Evolutionary conservation across 2,888 invertebrate species (phyloP), one percentile per base, ranked within the genome.

Genomic region (Eilema caniola): DNA sequence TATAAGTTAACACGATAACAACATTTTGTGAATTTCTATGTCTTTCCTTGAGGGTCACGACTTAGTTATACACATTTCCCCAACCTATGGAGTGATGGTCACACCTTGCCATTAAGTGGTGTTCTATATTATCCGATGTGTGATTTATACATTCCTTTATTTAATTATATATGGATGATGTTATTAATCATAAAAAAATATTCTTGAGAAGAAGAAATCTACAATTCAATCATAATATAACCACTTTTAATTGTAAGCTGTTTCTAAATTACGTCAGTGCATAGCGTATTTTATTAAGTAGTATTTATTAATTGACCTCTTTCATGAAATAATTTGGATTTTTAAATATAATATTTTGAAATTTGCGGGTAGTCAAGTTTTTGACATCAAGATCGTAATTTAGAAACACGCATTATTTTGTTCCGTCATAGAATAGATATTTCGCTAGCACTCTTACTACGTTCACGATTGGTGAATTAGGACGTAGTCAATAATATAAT

Each of bases 401-500:
- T 62, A 25, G 24, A 20, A 41, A 41, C 20, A 25, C 11, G 25
- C 41, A 41, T 20, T 11, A 25, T 41, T 37, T 62, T 24, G 37
- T 33, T 24, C 11, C 20, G 53, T n/a, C n/a, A 20, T 59, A 59
- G 16, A 5, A 60, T 25, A 31, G 16, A 20, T 25, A 4, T 28
- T 60, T 60, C 25, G 28, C 60, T 60, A 60, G 60, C 25, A 60
- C 16, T 53, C 20, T 59, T 16, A 24, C 23, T 59, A 59, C 25
- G 12, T 23, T 63, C 14, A 24, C 24, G 37, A 53, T 57, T 41
- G 12, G 47, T 70, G 62, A 62, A 66, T 62, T 28, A 28, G 41
- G 25, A 25, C 12, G 47, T 62, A 56, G 16, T 57, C 23, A n/a
- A 68, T 53, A 1, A 20, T 3, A 71, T 71, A 69, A 72, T 76